phyloP scores from a whole-genome alignment of 2,888 invertebrate species.

The Teleogryllus oceanicus region DNA sequence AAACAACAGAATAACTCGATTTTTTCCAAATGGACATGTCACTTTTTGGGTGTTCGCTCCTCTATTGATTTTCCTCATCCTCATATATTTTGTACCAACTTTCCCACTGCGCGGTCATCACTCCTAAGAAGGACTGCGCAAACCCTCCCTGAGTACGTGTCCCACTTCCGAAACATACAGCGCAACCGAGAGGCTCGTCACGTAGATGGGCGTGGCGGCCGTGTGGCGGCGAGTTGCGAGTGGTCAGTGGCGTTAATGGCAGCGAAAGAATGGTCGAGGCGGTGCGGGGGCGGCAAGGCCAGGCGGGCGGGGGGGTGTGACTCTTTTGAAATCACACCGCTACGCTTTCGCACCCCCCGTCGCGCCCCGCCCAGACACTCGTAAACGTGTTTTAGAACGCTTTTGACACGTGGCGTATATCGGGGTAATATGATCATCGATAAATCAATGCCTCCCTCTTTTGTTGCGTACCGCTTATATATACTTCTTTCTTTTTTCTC shows the following conservation, averaged over 20 bases:
- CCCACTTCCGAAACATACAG: no score
- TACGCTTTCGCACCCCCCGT: not conserved
- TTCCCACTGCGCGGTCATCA: no score
- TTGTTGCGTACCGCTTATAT: not conserved
- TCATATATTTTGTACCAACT: no score
- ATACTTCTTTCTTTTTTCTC: not conserved
- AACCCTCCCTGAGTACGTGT: no score
- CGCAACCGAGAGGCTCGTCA: no score
- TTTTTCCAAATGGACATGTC: no score
- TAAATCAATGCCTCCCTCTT: conserved; percentile 4
- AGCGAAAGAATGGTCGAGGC: not conserved
- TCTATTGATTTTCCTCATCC: no score
- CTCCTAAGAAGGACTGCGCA: no score
- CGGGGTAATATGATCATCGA: conserved; percentile 6
- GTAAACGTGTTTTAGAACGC: conserved; percentile 3
- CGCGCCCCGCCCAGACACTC: not conserved
- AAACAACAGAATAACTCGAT: no score
- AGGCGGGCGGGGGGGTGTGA: not conserved
- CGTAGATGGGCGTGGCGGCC: no score
- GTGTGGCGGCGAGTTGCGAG: not conserved
- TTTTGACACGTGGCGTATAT: conserved; percentile 9
- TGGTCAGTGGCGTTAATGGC: not conserved
- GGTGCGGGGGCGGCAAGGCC: not conserved
- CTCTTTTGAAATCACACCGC: not conserved
- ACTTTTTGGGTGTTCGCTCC: no score